Base-by-base conservation (phyloP, 2,113 vertebrate genomes). In the Notothenia rossii region DNA sequence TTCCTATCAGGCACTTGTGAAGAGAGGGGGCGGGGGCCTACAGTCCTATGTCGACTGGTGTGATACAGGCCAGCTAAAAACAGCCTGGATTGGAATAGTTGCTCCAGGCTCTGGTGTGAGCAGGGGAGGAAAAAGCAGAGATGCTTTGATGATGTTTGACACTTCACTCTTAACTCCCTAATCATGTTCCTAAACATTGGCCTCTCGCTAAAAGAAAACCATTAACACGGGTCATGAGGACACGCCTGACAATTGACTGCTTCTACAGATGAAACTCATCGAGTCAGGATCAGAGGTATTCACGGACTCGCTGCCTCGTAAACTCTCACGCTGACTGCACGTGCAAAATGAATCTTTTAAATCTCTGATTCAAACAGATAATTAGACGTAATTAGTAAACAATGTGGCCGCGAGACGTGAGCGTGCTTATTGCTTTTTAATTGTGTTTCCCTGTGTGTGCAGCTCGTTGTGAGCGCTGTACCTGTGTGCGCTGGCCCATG, bases 371-470 rank as follows among this genome's bases (percentile, higher is more conserved):
- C 75, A 80, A 79, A 81, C n/a, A 74, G 84, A 80, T 90, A 86
- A 91, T 92, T 87, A 89, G 87, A 59, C 81, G 55, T 87, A 86
- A 91, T 86, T 86, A 90, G 88, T 77, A 87, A 92, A 91, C 92
- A 89, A 81, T 66, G 70, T 51, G 64, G 80, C 82, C 6, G 53
- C 55, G 20, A 89, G 84, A 86, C 81, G 77, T 66, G 36, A 60
- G 71, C 55, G 4, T n/a, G 65, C 75, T 91, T 82, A 89, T 90
- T 90, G 88, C 83, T 90, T 94, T 92, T 89, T 93, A 87, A 92
- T 92, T 90, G 89, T 83, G 66, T 72, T 72, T 75, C 63, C 73
- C 71, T 51, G 17, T 7, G 79, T 60, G 53, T 72, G 53, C 3
- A 48, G 65, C 74, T 56, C 51, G 51, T 74, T 83, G 67, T 50